Evolutionary conservation across 2,888 invertebrate genomes (phyloP).

Genomic region (Coenonympha glycerion): DNA sequence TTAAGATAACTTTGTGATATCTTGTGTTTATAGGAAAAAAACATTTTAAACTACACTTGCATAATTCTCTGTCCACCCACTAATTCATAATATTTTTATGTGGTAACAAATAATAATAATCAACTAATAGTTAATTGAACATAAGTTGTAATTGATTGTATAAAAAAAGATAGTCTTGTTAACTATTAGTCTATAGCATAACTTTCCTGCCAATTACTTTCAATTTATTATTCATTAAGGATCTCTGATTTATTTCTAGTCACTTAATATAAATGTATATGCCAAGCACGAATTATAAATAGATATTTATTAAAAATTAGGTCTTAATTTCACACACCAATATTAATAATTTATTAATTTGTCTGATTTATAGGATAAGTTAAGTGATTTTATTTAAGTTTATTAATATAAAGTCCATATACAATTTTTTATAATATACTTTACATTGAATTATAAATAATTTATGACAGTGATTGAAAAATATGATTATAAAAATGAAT

Average conservation of each 20-base stretch:
- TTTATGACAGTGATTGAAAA: too few relatives aligned
- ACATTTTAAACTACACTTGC: background rate
- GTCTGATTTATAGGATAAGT: background rate
- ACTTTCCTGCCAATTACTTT: background rate
- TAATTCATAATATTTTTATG: background rate
- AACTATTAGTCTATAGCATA: background rate
- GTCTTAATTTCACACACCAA: too few relatives aligned
- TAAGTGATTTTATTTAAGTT: background rate
- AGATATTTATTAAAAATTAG: too few relatives aligned
- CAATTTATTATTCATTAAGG: conserved; percentile 6
- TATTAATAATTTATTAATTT: too few relatives aligned
- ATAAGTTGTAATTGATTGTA: background rate
- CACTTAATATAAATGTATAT: conserved; percentile 2
- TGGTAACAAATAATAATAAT: background rate
- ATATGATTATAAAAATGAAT: too few relatives aligned
- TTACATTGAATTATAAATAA: too few relatives aligned
- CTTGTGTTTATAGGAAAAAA: background rate
- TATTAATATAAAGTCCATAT: background rate
- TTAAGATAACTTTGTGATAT: too few relatives aligned
- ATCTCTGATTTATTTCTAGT: conserved; percentile 20
- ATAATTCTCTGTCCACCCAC: background rate
- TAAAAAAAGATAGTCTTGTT: background rate
- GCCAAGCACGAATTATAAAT: background rate
- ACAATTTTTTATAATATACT: background rate
- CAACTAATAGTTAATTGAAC: background rate